phyloP scores from a whole-genome alignment of 2,888 invertebrate species.

The Andrena minutula region DNA sequence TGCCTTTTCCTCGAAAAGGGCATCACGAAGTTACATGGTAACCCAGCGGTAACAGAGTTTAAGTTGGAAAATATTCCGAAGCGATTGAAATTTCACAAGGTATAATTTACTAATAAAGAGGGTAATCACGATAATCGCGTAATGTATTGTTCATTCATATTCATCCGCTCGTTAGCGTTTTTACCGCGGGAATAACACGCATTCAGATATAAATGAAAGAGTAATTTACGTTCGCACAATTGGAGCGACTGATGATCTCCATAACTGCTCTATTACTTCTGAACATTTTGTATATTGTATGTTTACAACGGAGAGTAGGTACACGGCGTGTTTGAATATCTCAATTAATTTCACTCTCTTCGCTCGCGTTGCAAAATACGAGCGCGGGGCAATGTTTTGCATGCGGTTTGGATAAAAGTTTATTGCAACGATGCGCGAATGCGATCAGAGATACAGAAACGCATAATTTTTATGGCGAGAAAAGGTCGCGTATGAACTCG shows the following conservation, averaged over 20 bases:
- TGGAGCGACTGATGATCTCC: neutral
- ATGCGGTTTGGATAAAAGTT: neutral
- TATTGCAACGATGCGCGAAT: conserved; percentile 2
- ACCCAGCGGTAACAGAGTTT: neutral
- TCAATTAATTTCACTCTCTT: conserved; percentile 10
- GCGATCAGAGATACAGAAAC: too few species aligned
- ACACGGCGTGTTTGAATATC: neutral
- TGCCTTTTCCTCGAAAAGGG: neutral
- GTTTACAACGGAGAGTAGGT: neutral
- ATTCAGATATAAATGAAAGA: neutral
- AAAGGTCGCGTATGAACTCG: neutral
- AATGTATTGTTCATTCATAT: neutral
- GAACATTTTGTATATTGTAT: neutral
- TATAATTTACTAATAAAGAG: neutral
- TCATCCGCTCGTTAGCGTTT: neutral
- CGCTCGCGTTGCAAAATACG: too few species aligned
- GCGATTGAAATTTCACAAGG: neutral
- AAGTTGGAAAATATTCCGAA: neutral
- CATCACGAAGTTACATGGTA: neutral
- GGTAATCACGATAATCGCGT: neutral
- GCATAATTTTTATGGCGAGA: neutral
- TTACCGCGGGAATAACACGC: neutral
- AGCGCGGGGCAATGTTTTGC: too few species aligned
- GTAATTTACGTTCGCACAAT: neutral
- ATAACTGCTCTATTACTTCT: neutral